phyloP scores from a whole-genome alignment of 2,113 vertebrate genomes.

The Trinectes maculatus region DNA sequence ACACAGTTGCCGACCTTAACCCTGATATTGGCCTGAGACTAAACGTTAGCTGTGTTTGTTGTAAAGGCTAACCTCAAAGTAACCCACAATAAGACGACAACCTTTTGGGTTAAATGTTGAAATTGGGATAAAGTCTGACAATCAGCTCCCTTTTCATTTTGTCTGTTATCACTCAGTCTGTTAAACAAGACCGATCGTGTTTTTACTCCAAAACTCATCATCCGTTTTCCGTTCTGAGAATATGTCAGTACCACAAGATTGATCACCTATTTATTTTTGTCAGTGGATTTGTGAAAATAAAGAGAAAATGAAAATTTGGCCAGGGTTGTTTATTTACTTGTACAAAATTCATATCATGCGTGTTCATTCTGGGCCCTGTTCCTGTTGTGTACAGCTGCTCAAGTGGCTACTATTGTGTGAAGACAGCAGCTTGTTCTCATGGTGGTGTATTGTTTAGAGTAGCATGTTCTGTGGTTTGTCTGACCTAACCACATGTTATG shows the following conservation, averaged over 20 bases:
- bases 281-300: not conserved
- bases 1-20: constrained; percentile 21
- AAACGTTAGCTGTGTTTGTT: constrained; percentile 42
- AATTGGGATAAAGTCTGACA: constrained; percentile 19
- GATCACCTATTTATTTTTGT: not conserved
- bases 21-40: constrained; percentile 9
- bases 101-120: constrained; percentile 21
- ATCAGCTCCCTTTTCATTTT: constrained; percentile 11
- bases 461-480: constrained; percentile 44
- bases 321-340: not conserved
- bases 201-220: not conserved
- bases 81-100: too few relatives aligned
- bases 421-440: constrained; percentile 38
- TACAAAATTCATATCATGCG: not conserved
- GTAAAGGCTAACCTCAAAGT: constrained; percentile 52
- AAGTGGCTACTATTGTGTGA: constrained; percentile 23
- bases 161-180: constrained; percentile 20
- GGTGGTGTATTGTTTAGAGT: constrained; percentile 56
- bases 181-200: too few relatives aligned
- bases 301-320: not conserved
- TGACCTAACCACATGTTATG: constrained; percentile 64
- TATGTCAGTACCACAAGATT: not conserved
- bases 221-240: not conserved
- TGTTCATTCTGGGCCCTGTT: not conserved
- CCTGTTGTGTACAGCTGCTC: constrained; percentile 33